These are phyloP conservation scores for Vollenhovia emeryi DNA, from an alignment of 1,140 invertebrate genomes.

Conservation along the genomic window DNA sequence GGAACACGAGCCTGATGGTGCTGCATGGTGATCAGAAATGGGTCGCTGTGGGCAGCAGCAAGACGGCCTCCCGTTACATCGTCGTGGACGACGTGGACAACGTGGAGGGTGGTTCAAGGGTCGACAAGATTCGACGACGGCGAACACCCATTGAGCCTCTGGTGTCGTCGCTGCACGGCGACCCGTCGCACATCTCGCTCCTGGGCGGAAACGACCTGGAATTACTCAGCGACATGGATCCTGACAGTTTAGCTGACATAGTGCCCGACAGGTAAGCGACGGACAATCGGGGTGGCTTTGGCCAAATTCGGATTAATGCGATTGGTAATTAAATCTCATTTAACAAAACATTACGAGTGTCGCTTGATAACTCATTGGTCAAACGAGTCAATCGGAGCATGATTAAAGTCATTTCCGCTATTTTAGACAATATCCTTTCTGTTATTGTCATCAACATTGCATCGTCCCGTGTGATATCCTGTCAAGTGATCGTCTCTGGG, in stretches of 20 bases:
- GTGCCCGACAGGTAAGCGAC: constrained; percentile 89
- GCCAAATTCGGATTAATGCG: neutral
- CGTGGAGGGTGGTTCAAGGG: constrained; percentile 84
- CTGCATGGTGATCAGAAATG: constrained; percentile 91
- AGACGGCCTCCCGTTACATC: constrained; percentile 85
- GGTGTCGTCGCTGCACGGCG: constrained; percentile 90
- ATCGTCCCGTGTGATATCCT: neutral
- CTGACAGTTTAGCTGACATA: constrained; percentile 92
- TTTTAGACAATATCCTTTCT: neutral
- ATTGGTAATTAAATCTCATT: neutral
- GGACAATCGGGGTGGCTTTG: neutral
- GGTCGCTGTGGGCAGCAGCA: constrained; percentile 83
- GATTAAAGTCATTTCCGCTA: neutral
- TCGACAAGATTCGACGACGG: constrained; percentile 85
- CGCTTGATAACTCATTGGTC: neutral
- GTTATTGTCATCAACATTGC: neutral
- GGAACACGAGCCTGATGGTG: constrained; percentile 93
- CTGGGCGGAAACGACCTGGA: constrained; percentile 92
- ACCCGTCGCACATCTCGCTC: constrained; percentile 92
- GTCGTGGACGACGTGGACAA: constrained; percentile 90
- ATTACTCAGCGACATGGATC: constrained; percentile 93
- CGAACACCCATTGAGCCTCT: constrained; percentile 83
- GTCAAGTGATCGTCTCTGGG: neutral
- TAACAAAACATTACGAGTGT: neutral
- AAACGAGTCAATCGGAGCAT: neutral